Evolutionary conservation across 2,113 vertebrate genomes (phyloP).

Genomic region (Tautogolabrus adspersus): DNA sequence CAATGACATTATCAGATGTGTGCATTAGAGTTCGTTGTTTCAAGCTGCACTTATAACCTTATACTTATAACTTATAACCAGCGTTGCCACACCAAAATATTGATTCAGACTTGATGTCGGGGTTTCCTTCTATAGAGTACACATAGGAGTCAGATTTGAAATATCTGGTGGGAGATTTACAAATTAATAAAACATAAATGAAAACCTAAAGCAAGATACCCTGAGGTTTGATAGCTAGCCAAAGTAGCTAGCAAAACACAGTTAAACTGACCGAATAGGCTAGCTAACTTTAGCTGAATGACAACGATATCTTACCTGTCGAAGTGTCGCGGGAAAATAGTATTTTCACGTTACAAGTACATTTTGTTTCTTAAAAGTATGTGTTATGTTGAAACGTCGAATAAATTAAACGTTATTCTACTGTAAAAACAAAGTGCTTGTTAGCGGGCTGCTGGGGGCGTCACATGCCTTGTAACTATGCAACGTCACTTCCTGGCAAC

Average conservation of each 20-base stretch:
- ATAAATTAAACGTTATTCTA: background rate
- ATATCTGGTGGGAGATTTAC: too few relatives aligned
- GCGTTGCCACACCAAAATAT: too few relatives aligned
- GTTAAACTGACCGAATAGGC: background rate
- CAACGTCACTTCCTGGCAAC: conserved; percentile 81
- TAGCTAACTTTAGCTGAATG: conserved; percentile 36
- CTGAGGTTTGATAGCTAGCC: background rate
- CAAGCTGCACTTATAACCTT: too few relatives aligned
- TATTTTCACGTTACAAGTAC: background rate
- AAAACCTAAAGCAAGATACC: too few relatives aligned
- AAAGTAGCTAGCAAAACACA: background rate
- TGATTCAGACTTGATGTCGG: too few relatives aligned
- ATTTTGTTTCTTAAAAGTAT: background rate
- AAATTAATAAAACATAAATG: too few relatives aligned
- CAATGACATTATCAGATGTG: too few relatives aligned
- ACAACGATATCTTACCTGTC: conserved; percentile 8
- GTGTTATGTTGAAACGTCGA: too few relatives aligned
- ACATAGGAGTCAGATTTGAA: too few relatives aligned
- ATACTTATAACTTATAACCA: too few relatives aligned
- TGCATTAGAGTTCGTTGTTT: too few relatives aligned
- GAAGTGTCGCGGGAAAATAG: background rate
- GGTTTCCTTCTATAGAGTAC: too few relatives aligned
- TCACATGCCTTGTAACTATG: conserved; percentile 55
- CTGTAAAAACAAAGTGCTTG: background rate
- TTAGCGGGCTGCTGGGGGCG: background rate